phyloP scores from a whole-genome alignment of 30 jellyfish, hydroid and myxozoan species.

The Nemopilema nomurai region DNA sequence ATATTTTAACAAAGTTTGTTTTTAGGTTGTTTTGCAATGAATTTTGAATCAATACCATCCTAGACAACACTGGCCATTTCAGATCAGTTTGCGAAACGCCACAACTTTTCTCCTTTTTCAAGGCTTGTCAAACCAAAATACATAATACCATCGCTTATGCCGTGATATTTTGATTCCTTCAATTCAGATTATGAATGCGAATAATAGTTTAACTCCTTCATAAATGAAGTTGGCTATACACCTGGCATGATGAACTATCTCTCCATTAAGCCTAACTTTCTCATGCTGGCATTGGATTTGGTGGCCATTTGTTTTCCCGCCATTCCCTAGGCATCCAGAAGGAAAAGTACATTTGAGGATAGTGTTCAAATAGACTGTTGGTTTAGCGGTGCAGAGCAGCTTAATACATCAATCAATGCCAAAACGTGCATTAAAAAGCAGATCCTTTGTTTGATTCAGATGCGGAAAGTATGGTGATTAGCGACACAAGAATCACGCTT shows the following conservation, averaged over 20 bases:
- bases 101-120: too few relatives aligned
- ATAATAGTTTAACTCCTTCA: background rate
- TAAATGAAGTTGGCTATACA: background rate
- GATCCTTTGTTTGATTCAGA: too few relatives aligned
- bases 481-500: too few relatives aligned
- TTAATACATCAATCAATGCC: background rate
- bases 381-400: background rate
- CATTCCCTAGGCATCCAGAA: background rate
- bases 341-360: background rate
- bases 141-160: too few relatives aligned
- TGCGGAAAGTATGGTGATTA: too few relatives aligned
- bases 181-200: background rate
- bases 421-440: background rate
- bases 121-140: too few relatives aligned
- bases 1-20: too few relatives aligned
- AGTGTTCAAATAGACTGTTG: background rate
- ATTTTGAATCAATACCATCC: too few relatives aligned
- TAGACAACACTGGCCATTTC: too few relatives aligned
- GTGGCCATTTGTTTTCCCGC: background rate
- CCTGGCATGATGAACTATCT: background rate
- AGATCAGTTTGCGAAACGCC: too few relatives aligned
- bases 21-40: too few relatives aligned
- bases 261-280: background rate
- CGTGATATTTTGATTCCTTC: background rate
- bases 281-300: background rate